Conservation (phyloP, 2,113 vertebrate species). For the Coptodon bakossiorum region DNA sequence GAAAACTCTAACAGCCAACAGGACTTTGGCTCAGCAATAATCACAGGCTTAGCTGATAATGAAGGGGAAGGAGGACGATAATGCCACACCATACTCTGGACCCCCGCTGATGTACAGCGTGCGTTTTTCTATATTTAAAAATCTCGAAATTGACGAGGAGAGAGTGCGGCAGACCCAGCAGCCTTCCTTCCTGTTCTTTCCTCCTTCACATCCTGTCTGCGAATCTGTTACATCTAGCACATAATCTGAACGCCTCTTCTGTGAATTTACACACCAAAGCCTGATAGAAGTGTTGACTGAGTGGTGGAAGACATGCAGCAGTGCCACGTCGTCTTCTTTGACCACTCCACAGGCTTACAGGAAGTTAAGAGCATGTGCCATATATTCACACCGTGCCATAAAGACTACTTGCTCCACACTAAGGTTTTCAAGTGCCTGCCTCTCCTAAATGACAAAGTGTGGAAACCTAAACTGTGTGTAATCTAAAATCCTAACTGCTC, state of each 20-base stretch:
- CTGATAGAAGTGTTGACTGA: background rate
- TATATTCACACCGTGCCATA: background rate
- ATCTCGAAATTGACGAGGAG: background rate
- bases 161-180: background rate
- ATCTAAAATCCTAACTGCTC: background rate
- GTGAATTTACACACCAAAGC: slow-evolving; percentile 10
- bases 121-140: background rate
- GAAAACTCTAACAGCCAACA: background rate
- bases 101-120: background rate
- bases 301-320: background rate
- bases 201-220: background rate
- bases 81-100: background rate
- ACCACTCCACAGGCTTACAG: background rate
- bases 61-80: background rate
- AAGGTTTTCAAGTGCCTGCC: background rate
- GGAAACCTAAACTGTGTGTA: background rate
- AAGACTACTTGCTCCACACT: too few relatives aligned
- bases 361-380: fast-evolving
- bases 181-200: background rate
- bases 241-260: background rate
- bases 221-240: slow-evolving; percentile 25
- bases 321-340: background rate
- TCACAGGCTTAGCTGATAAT: slow-evolving; percentile 24
- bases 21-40: background rate
- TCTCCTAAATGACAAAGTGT: background rate